Evolutionary conservation across 2,797 vertebrate species (phyloP).

Genomic region (Mus caroli): DNA sequence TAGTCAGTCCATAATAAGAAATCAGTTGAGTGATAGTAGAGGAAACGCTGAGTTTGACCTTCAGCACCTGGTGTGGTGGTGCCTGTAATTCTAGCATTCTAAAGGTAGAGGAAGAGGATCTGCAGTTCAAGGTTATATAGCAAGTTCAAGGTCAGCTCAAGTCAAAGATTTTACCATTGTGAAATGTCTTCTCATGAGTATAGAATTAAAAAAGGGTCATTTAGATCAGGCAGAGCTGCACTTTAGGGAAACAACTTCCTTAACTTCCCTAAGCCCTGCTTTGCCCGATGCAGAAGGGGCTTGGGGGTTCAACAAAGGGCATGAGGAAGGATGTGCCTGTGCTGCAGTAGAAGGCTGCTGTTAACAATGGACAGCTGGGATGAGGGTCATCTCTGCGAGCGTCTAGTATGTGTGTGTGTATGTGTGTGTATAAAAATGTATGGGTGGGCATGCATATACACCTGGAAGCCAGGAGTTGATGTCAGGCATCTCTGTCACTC

Average conservation of each 20-base stretch:
- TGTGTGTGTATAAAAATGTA: neutral
- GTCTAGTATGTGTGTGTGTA: neutral
- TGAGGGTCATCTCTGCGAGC: neutral
- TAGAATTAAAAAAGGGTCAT: neutral
- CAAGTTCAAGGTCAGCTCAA: neutral
- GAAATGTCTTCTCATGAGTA: neutral
- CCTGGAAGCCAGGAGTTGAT: neutral
- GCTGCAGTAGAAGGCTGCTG: neutral
- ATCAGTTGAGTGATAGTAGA: neutral
- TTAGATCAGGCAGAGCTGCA: neutral
- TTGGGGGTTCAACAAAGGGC: neutral
- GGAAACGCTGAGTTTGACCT: neutral
- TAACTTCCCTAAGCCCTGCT: neutral
- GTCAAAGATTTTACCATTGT: neutral
- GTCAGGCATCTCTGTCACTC: no score
- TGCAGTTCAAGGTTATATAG: neutral
- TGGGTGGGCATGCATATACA: neutral
- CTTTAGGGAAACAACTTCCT: neutral
- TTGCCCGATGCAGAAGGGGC: neutral
- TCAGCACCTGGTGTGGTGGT: neutral
- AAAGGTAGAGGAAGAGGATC: neutral
- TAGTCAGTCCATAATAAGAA: neutral
- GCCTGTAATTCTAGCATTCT: neutral
- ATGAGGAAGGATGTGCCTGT: accelerated
- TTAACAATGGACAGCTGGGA: accelerated